These are phyloP conservation scores for Idaea straminata DNA, from an alignment of 2,888 invertebrate species.

Conservation along the genomic window DNA sequence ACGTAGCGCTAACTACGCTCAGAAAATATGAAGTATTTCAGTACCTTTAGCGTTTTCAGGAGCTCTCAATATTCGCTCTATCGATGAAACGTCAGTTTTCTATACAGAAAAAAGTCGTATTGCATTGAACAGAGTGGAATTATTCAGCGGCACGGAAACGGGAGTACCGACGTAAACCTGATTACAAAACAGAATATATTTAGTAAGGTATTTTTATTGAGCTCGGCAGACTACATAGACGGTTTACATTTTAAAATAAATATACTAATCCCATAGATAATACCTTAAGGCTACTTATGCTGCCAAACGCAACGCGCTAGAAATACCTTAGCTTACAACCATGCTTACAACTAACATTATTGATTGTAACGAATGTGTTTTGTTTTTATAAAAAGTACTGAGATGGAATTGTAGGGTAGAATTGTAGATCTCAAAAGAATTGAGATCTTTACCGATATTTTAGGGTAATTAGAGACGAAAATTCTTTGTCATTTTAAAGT, in stretches of 20 bases:
- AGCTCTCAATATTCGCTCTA: neutral
- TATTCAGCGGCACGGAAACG: constrained; percentile 46
- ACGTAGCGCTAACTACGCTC: neutral
- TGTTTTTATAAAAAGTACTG: no score
- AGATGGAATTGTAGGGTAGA: no score
- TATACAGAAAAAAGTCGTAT: constrained; percentile 3
- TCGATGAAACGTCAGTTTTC: neutral
- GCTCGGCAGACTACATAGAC: neutral
- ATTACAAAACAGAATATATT: neutral
- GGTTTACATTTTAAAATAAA: neutral
- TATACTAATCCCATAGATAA: no score
- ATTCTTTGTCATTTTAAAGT: no score
- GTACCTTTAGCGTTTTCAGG: neutral
- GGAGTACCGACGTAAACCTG: constrained; percentile 5
- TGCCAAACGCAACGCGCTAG: no score
- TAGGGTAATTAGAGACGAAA: no score
- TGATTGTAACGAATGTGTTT: no score
- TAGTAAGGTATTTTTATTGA: neutral
- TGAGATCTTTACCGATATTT: no score
- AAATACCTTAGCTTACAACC: no score
- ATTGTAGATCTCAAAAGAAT: no score
- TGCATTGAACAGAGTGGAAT: constrained; percentile 33
- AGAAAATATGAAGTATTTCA: neutral
- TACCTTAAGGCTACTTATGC: no score
- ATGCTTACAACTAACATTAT: no score